Evolutionary conservation across 2,888 invertebrate species (phyloP).

Genomic region (Macroteleia sp.): DNA sequence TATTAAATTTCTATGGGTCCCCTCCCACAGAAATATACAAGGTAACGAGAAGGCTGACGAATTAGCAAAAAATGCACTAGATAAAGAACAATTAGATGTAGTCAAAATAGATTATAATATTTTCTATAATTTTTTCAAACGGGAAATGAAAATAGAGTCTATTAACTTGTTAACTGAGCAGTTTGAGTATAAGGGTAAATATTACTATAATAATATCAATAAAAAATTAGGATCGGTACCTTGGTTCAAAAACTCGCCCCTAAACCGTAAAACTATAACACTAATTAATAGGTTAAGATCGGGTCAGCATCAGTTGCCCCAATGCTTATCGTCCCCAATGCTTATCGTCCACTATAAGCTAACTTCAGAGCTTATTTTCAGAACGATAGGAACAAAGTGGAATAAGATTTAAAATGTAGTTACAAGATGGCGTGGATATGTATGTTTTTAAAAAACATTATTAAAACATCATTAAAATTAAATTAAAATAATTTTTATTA

Average conservation of each 20-base stretch:
- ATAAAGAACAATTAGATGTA: not conserved
- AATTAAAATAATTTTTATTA: too few relatives aligned
- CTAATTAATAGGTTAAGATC: not conserved
- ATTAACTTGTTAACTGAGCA: not conserved
- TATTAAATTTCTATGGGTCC: slow-evolving; percentile 2
- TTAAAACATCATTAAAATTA: too few relatives aligned
- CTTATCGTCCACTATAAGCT: too few relatives aligned
- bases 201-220: not conserved
- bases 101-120: not conserved
- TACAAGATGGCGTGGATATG: too few relatives aligned
- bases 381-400: too few relatives aligned
- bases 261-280: not conserved
- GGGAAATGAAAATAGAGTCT: not conserved
- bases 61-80: not conserved
- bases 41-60: slow-evolving; percentile 8
- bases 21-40: not conserved
- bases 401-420: too few relatives aligned
- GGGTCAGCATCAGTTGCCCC: too few relatives aligned
- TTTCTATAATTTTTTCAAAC: not conserved
- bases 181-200: not conserved
- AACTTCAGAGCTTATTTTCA: too few relatives aligned
- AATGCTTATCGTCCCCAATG: too few relatives aligned
- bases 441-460: too few relatives aligned
- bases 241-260: not conserved
- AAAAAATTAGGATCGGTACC: not conserved